Evolutionary conservation across 2,797 vertebrate genomes (phyloP), one percentile per base, ranked within the genome.

Genomic region (Hipposideros larvatus): DNA sequence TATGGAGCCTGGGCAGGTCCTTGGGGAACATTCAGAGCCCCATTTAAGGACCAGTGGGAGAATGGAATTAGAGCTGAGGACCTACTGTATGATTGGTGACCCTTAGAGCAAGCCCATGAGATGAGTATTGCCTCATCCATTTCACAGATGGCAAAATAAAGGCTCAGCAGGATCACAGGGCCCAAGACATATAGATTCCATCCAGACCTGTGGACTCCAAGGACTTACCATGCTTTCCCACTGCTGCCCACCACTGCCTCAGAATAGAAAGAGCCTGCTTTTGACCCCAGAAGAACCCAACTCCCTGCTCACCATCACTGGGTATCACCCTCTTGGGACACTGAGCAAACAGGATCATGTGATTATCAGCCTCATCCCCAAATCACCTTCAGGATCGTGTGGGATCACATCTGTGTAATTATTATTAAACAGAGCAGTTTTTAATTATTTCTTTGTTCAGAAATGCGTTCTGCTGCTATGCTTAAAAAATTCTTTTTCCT

Each of bases 201-300:
- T 21, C 8, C 19, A 63, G 51, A 79, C 13, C 2, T 74, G 1
- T 0, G 31, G 51, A 31, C 2, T 31, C 21, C 22, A 43, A 28
- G 66, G 51, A 63, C 28, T 18, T 21, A 31, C 26, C 73, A 5
- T 3, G 26, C 3, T 11, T 83, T 71, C 46, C 41, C 22, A 24
- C 24, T 15, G 16, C 59, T 37, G 4, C 21, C 21, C 8, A 7
- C 31, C 0, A 0, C 7, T 74, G 24, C 15, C 1, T 66, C 41
- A 18, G 5, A 1, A 0, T 21, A 22, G 70, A 18, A 37, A 71
- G 61, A 84, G 78, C 5, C 46, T 73, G 37, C 13, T 16, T 68
- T 46, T 51, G 70, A 66, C 74, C 61, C 61, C 15, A 22, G 53
- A 55, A 10, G 26, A 11, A 11, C 34, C n/a, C 63, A 6, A 1